Conservation (phyloP, 1,140 invertebrate genomes). For the Vanessa tameamea region DNA sequence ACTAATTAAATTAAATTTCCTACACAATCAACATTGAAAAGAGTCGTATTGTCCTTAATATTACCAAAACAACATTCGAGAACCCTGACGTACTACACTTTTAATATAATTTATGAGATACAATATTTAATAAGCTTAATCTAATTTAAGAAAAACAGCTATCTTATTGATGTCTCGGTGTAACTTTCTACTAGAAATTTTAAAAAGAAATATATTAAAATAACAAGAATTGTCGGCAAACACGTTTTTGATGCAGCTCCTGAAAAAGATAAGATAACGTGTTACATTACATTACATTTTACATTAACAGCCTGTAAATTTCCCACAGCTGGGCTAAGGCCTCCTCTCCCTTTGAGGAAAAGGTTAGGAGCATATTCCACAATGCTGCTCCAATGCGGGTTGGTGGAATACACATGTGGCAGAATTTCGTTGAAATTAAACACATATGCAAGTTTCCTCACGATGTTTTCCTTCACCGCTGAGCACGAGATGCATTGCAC, state of each 20-base stretch:
- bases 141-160: constrained; percentile 49
- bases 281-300: neutral
- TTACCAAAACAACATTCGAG: constrained; percentile 37
- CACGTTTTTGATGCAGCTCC: constrained; percentile 64
- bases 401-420: too few relatives aligned
- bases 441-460: too few relatives aligned
- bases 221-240: constrained; percentile 62
- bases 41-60: constrained; percentile 36
- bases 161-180: constrained; percentile 69
- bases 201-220: constrained; percentile 61
- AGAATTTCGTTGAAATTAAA: too few relatives aligned
- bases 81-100: constrained; percentile 51
- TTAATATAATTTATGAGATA: constrained; percentile 25
- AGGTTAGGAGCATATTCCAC: too few relatives aligned
- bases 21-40: neutral
- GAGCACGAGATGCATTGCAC: too few relatives aligned
- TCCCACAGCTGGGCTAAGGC: too few relatives aligned
- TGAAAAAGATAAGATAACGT: constrained; percentile 41
- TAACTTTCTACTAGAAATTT: constrained; percentile 63
- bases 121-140: constrained; percentile 14
- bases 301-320: too few relatives aligned
- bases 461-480: too few relatives aligned
- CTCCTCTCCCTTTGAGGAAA: too few relatives aligned
- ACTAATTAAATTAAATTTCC: neutral
- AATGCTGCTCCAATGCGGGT: too few relatives aligned